phyloP scores from a whole-genome alignment of 2,113 vertebrate genomes.

The Campylomormyrus numenius region DNA sequence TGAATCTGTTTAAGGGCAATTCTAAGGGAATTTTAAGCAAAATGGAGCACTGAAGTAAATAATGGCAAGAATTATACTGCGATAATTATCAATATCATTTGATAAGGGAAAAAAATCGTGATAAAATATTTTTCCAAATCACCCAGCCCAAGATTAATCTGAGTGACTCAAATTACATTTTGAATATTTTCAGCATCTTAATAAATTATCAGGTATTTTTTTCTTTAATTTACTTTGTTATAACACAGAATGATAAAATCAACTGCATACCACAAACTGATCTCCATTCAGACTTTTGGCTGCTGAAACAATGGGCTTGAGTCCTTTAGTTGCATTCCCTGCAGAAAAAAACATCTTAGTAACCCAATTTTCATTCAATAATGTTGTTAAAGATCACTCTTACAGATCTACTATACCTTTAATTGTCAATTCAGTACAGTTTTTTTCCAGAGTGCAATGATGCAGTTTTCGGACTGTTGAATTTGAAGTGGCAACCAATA shows the following conservation, averaged over 20 bases:
- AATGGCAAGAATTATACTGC: neutral
- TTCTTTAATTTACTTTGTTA: neutral
- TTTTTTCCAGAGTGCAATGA: slow-evolving; percentile 15
- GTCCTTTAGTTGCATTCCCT: slow-evolving; percentile 17
- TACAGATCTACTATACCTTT: slow-evolving; percentile 4
- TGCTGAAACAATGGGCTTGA: slow-evolving; percentile 32
- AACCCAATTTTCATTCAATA: neutral
- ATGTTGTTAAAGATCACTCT: neutral
- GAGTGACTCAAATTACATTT: neutral
- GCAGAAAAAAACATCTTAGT: neutral
- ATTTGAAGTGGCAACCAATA: slow-evolving; percentile 35
- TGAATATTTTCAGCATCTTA: neutral
- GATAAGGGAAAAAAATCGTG: neutral
- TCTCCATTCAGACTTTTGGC: slow-evolving; percentile 20
- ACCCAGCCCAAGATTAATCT: neutral
- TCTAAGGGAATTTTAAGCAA: neutral
- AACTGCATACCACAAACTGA: slow-evolving; percentile 29
- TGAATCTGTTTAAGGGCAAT: neutral
- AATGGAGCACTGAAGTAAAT: neutral
- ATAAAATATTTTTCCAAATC: neutral
- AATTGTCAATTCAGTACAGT: neutral
- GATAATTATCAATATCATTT: neutral
- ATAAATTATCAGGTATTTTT: neutral
- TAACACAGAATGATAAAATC: neutral
- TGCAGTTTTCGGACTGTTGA: slow-evolving; percentile 19